Percentiles rank a stretch among this genome's conserved stretches.
phyloP scores from a whole-genome alignment of 2,113 vertebrate species.

The Plestiodon gilberti region DNA sequence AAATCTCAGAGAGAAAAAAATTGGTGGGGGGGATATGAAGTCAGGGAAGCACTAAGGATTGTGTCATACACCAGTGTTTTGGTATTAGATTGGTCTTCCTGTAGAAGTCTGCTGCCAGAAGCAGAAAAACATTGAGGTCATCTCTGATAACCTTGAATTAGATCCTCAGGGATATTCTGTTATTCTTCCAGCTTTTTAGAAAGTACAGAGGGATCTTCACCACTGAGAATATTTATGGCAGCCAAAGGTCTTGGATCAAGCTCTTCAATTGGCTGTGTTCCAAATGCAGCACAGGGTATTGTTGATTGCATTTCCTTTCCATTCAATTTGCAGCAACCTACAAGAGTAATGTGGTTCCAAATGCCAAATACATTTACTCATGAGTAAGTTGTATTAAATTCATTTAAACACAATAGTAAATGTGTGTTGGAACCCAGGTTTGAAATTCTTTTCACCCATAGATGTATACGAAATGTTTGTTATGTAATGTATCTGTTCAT shows the following conservation, averaged over 20 bases:
- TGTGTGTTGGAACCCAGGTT: neutral
- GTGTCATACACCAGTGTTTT: neutral
- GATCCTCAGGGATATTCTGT: conserved; percentile 33
- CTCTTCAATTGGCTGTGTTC: conserved; percentile 42
- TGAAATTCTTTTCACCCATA: neutral
- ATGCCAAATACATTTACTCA: conserved; percentile 1
- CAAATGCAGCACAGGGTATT: conserved; percentile 27
- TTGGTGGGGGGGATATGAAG: neutral
- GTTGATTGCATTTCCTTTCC: conserved; percentile 48
- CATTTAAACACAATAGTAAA: neutral
- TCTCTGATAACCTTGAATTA: conserved; percentile 52
- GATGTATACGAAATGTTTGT: neutral
- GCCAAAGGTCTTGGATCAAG: conserved; percentile 51
- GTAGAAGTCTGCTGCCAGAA: conserved; percentile 47
- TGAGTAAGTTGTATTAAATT: neutral
- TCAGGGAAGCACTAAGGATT: neutral
- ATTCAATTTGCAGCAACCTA: conserved; percentile 10
- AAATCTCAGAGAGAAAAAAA: conserved; percentile 5
- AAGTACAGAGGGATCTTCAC: conserved; percentile 46
- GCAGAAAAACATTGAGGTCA: conserved; percentile 45
- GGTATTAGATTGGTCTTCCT: neutral
- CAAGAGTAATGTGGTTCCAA: neutral
- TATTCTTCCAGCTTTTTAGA: conserved; percentile 34
- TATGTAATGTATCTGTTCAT: neutral
- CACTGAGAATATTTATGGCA: conserved; percentile 39